Evolutionary conservation across 2,113 vertebrate genomes (phyloP).

Genomic region (Apteryx mantelli): DNA sequence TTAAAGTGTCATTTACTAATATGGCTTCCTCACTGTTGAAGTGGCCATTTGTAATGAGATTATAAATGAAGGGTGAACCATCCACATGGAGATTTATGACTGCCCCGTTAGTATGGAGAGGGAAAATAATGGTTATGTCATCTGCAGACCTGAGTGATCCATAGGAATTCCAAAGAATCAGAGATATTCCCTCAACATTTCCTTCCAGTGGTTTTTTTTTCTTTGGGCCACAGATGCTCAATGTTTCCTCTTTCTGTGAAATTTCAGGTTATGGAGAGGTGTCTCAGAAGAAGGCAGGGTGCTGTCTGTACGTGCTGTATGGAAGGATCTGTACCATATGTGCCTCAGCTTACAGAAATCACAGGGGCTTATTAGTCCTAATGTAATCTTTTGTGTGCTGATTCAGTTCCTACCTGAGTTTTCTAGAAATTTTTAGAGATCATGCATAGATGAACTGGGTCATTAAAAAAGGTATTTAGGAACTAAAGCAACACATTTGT

Average conservation of each 20-base stretch:
- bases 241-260: background rate
- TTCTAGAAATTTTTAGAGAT: background rate
- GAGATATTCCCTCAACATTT: background rate
- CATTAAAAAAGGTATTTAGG: background rate
- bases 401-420: background rate
- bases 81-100: background rate
- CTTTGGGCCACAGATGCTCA: background rate
- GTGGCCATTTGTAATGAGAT: background rate
- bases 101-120: background rate
- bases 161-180: background rate
- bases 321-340: rapidly evolving
- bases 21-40: background rate
- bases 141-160: background rate
- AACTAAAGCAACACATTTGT: background rate
- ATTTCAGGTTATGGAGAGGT: background rate
- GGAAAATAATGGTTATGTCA: background rate
- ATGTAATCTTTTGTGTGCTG: background rate
- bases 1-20: background rate
- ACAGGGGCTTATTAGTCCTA: background rate
- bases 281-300: background rate
- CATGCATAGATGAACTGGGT: background rate
- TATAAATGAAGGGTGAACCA: background rate
- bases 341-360: background rate
- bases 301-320: background rate
- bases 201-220: background rate